Base-by-base conservation (phyloP, 2,797 vertebrate genomes). In the Malurus leucopterus region DNA sequence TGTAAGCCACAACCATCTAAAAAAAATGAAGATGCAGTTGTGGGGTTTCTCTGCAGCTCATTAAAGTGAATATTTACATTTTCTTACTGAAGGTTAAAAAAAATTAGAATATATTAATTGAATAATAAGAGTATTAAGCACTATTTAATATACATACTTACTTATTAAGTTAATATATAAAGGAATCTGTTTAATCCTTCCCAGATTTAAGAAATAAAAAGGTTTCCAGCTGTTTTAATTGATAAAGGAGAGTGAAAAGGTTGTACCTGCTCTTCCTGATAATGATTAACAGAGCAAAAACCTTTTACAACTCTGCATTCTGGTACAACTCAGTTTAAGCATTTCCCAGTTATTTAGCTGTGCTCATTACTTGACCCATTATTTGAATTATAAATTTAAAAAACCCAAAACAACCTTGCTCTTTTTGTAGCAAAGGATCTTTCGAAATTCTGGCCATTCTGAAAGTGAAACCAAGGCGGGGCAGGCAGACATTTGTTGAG, bases 391-490 rank as follows among this genome's bases (percentile, higher is more conserved):
- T 0, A 11, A 17, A 32, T 29, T 65, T 5, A 51, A 3, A 19
- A 43, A 4, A 15, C 17, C 59, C 59, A n/a, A 16, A 8, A 5
- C 3, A 47, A 11, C 12, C 15, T 15, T 11, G 32, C 53, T 83
- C 13, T 61, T 27, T n/a, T 1, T 47, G 46, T 13, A 15, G 36
- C 11, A 10, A 36, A 12, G 36, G 36, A 36, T 36, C 36, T 18
- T 69, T 5, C 1, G 1, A 14, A 27, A 15, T 8, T 22, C 10
- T 32, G 5, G 27, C 26, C 6, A 8, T 11, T 84, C 1, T 83
- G 88, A 93, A 95, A 95, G 91, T 89, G 88, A 95, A 95, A 94
- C 16, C 57, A 80, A 77, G 89, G 4, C 3, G 2, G 47, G 71
- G 82, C 62, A 71, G 68, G 74, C 90, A 55, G 77, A 40, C 67